Evolutionary conservation across 2,113 vertebrate species (phyloP).

Genomic region (Sander lucioperca): DNA sequence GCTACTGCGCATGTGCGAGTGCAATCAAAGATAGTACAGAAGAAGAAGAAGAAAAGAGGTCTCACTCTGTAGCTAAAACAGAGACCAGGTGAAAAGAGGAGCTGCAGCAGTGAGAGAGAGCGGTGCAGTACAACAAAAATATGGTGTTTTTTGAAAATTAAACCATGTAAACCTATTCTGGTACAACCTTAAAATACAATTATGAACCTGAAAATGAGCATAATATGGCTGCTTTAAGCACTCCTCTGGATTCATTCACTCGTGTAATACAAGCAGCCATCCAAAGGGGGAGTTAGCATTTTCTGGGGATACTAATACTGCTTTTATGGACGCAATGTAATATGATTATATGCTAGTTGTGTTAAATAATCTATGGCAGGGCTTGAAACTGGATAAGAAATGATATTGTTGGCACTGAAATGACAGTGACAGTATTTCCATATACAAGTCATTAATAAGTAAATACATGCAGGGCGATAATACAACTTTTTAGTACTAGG

Average conservation of each 20-base stretch:
- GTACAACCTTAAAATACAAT: no score
- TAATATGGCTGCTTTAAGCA: no score
- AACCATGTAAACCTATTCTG: no score
- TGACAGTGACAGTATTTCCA: slow-evolving; percentile 7
- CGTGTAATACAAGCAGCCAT: slow-evolving; percentile 14
- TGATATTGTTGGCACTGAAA: slow-evolving; percentile 9
- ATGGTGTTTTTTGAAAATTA: no score
- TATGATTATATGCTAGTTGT: slow-evolving; percentile 18
- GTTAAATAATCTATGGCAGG: slow-evolving; percentile 40
- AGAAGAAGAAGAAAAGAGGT: no score
- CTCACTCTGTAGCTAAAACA: no score
- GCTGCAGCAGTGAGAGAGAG: no score
- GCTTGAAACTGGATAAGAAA: slow-evolving; percentile 5
- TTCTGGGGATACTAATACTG: slow-evolving; percentile 16
- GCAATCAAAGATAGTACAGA: no score
- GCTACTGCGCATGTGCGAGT: no score
- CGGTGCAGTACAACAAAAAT: no score
- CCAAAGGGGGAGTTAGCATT: slow-evolving; percentile 8
- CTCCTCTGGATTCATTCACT: slow-evolving; percentile 32
- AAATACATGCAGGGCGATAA: slow-evolving; percentile 10
- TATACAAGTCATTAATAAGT: slow-evolving; percentile 22
- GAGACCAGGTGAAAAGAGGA: no score
- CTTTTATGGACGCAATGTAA: slow-evolving; percentile 27
- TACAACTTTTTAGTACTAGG: slow-evolving; percentile 5
- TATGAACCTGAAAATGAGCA: no score